These are phyloP conservation scores for Clupea harengus DNA, from an alignment of 2,113 vertebrate species.

Conservation along the genomic window DNA sequence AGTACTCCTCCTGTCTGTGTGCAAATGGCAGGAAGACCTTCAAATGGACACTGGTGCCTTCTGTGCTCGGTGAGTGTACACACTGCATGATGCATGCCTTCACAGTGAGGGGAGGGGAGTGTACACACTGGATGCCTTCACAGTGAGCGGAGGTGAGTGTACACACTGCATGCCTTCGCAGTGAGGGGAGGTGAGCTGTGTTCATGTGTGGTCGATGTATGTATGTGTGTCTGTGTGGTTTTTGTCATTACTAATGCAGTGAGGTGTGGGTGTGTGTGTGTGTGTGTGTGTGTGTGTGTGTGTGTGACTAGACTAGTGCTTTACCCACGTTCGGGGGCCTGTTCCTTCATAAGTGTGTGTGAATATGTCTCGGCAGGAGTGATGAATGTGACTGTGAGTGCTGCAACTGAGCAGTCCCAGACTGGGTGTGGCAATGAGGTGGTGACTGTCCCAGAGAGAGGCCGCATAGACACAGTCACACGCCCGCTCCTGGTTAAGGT, in stretches of 20 bases:
- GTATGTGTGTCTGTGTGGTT: not conserved
- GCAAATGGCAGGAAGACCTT: conserved; percentile 63
- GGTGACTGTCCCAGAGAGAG: conserved; percentile 70
- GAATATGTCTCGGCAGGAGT: conserved; percentile 55
- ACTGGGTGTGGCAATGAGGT: conserved; percentile 68
- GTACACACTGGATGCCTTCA: conserved; percentile 56
- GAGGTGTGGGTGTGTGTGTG: not conserved
- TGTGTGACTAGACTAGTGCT: too few species aligned
- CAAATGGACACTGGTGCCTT: conserved; percentile 65
- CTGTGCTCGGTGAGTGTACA: conserved; percentile 67
- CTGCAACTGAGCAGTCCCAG: conserved; percentile 68
- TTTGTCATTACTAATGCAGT: too few species aligned
- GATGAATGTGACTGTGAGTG: conserved; percentile 72
- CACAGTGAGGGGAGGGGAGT: conserved; percentile 73
- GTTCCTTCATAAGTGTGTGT: too few species aligned
- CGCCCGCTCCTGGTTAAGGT: conserved; percentile 78
- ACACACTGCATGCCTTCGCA: too few species aligned
- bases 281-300: not conserved
- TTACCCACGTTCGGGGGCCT: too few species aligned
- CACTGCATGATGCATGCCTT: conserved; percentile 56
- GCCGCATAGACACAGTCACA: conserved; percentile 73
- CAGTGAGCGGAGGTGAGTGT: conserved; percentile 71
- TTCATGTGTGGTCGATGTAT: too few species aligned
- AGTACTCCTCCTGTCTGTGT: conserved; percentile 69
- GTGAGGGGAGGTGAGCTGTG: not conserved